phyloP scores from a whole-genome alignment of 2,797 vertebrate species.

The Trachurus trachurus region DNA sequence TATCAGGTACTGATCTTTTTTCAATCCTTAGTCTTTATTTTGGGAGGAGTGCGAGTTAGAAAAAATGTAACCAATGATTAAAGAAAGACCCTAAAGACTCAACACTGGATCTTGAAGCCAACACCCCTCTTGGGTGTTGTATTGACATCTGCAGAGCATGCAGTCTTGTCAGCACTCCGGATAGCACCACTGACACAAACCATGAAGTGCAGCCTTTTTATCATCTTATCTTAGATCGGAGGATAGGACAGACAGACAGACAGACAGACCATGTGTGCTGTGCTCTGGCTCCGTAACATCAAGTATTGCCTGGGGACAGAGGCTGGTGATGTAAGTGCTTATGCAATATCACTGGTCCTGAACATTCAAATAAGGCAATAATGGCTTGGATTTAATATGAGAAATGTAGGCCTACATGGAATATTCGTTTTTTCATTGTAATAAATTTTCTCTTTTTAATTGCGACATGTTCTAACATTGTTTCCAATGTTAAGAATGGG shows the following conservation, averaged over 20 bases:
- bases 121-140: background rate
- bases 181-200: slow-evolving; percentile 25
- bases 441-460: background rate
- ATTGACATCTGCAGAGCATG: slow-evolving; percentile 11
- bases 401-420: background rate
- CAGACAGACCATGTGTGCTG: slow-evolving; percentile 34
- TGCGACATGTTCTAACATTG: background rate
- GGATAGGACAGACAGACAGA: slow-evolving; percentile 19
- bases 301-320: slow-evolving; percentile 54
- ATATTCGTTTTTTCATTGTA: background rate
- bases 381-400: background rate
- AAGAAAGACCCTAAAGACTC: background rate
- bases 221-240: slow-evolving; percentile 39
- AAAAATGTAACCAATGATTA: background rate
- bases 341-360: slow-evolving; percentile 73
- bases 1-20: background rate
- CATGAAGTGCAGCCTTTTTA: slow-evolving; percentile 24
- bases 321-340: slow-evolving; percentile 82
- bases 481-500: background rate
- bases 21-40: background rate
- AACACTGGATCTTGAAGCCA: background rate
- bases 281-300: slow-evolving; percentile 58
- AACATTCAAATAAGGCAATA: slow-evolving; percentile 50
- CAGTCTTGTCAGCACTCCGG: slow-evolving; percentile 1
- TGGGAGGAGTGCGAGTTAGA: background rate